Evolutionary conservation across 1,140 invertebrate species (phyloP).

Genomic region (Leptinotarsa undecemlineata): DNA sequence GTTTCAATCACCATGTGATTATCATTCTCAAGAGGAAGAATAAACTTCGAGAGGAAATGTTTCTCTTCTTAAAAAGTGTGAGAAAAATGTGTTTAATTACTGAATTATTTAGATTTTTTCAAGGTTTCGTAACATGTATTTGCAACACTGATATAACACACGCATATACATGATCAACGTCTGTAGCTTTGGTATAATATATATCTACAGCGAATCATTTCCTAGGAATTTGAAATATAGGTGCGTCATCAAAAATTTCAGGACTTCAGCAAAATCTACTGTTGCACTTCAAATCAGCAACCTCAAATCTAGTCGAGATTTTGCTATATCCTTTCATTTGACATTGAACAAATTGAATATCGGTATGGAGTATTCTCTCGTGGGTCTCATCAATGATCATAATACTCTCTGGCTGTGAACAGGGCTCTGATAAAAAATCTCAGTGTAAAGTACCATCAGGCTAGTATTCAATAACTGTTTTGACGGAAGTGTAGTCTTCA

Average conservation of each 20-base stretch:
- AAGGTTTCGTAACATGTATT: constrained; percentile 94
- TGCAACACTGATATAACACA: constrained; percentile 95
- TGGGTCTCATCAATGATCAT: constrained; percentile 99
- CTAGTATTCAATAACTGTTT: constrained; percentile 99
- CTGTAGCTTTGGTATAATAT: constrained; percentile 98
- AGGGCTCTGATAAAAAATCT: constrained; percentile 97
- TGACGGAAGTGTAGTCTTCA: constrained; percentile 98
- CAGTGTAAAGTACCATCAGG: constrained; percentile 97
- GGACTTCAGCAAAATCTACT: constrained; percentile 97
- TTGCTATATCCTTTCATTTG: constrained; percentile 84
- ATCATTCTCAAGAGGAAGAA: too few relatives aligned
- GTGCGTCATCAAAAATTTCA: constrained; percentile 96
- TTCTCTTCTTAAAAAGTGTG: too few relatives aligned
- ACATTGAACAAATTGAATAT: constrained; percentile 96
- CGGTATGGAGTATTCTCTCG: constrained; percentile 93
- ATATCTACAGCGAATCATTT: constrained; percentile 87
- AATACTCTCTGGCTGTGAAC: constrained; percentile 91
- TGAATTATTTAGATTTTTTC: not conserved
- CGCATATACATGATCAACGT: constrained; percentile 97
- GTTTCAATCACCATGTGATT: too few relatives aligned
- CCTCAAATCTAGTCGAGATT: constrained; percentile 94
- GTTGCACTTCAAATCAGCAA: constrained; percentile 97
- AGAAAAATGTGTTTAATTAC: too few relatives aligned
- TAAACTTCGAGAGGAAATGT: too few relatives aligned
- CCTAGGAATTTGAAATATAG: constrained; percentile 96